phyloP scores from a whole-genome alignment of 2,888 invertebrate genomes.

The Bimastos eiseni region DNA sequence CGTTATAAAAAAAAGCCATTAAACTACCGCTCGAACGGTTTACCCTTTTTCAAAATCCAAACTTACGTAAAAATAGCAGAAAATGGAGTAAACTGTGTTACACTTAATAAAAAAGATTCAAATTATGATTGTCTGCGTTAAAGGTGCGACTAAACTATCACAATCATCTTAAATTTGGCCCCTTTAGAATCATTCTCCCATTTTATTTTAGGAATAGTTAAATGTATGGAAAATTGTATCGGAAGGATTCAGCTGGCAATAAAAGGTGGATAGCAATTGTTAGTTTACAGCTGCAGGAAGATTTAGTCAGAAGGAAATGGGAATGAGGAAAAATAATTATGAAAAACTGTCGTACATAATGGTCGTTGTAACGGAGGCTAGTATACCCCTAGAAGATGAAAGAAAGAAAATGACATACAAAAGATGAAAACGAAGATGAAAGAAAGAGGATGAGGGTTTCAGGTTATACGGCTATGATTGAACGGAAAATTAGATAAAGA shows the following conservation, averaged over 20 bases:
- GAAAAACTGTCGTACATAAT: neutral
- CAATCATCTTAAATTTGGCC: neutral
- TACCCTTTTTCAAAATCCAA: neutral
- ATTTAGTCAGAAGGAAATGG: neutral
- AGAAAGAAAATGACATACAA: no score
- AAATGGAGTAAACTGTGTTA: neutral
- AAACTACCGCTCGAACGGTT: neutral
- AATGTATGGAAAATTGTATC: neutral
- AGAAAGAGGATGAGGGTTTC: no score
- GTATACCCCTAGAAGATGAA: no score
- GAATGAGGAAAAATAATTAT: neutral
- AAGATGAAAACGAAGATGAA: no score
- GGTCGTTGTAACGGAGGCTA: no score
- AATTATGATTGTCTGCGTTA: neutral
- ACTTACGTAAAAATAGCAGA: neutral
- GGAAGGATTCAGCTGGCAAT: neutral
- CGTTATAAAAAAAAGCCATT: neutral
- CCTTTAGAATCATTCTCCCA: neutral
- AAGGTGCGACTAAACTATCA: conserved; percentile 13
- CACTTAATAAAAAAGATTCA: conserved; percentile 3
- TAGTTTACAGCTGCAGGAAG: neutral
- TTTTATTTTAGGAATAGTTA: neutral
- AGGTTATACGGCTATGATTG: neutral
- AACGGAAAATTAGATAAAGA: neutral
- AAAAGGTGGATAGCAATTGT: no score